Base-by-base conservation (phyloP, 2,888 invertebrate genomes). In the Dendrolimus houi region DNA sequence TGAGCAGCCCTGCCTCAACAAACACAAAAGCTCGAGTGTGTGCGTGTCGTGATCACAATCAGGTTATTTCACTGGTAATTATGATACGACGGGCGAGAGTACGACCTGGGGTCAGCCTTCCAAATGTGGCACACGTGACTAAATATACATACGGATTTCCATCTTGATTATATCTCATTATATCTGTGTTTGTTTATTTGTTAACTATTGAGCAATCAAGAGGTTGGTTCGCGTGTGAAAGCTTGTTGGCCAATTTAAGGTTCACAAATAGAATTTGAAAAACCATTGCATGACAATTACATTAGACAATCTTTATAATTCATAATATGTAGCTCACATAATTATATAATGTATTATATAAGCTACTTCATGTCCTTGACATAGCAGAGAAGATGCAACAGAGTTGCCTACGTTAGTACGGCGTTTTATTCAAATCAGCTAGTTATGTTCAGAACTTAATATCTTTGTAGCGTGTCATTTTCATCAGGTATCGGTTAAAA, bases 61-160 rank as follows among this genome's bases (percentile, higher is more conserved):
- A 87, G 88, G 88, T 87, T 89, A 87, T 88, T 87, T 87, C 85
- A 85, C 84, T 84, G 87, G 87, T 89, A 89, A 89, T 89, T 89
- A 89, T 89, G 89, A 88, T 83, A 80, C 83, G 82, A 74, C 75
- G 75, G 75, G 79, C 81, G 85, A 83, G 86, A 85, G 83, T 65
- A 66, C 79, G 88, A 88, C 88, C 89, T 70, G 68, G 72, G 87
- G 89, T 88, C 88, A 87, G 66, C 68, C 67, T 62, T 62, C 72
- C 69, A 64, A 80, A 82, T 77, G 79, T 83, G 78, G 83, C 80
- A 83, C 82, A 82, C 76, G 75, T 79, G 79, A 79, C 74, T 71
- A 79, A 70, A 74, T 70, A 29, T 29, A 71, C 64, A 81, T 71
- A 77, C 66, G 74, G 70, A 77, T 77, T 75, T 72, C 47, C 70